Base-by-base conservation (phyloP, 1,140 invertebrate genomes). In the Formica exsecta region DNA sequence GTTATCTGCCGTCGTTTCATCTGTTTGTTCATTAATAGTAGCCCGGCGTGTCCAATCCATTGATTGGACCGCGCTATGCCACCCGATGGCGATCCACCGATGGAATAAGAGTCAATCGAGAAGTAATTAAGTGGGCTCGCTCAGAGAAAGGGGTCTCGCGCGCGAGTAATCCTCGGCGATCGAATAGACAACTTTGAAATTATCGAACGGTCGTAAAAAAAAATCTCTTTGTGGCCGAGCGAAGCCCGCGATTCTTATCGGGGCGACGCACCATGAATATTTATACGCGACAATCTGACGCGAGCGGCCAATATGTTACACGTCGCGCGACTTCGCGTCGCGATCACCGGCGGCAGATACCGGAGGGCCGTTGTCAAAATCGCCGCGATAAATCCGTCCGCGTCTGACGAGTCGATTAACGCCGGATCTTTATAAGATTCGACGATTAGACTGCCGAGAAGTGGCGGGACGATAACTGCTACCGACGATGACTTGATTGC, bases 11-110 rank as follows among this genome's bases (percentile, higher is more conserved):
- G 86, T 87, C 85, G 81, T 86, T 89, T 85, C 87, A 79, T 90
- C 84, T 88, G 77, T 88, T 87, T 86, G 87, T 77, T 89, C 87
- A 90, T 91, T 91, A 92, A 91, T 88, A 87, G 88, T 83, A 83
- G 74, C 73, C 59, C 81, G 76, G 83, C 89, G 87, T 91, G 86
- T 89, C 90, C 88, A 91, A 91, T 91, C 81, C 79, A 64, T 80
- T 85, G 88, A 91, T 91, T 89, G 90, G 86, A 88, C 83, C 81
- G 89, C 85, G 25, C 89, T 86, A 90, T 87, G 88, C 88, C 87
- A 79, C 64, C 73, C 71, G 87, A 86, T 89, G 86, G 85, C 77
- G 87, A 89, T 86, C 80, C 74, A 80, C 41, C 75, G 87, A 76
- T 81, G 68, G 76, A 80, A 80, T 73, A 75, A 83, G 79, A 85